phyloP scores from a whole-genome alignment of 92 coral and sea anemone genomes.

The Phenganax subtilis region DNA sequence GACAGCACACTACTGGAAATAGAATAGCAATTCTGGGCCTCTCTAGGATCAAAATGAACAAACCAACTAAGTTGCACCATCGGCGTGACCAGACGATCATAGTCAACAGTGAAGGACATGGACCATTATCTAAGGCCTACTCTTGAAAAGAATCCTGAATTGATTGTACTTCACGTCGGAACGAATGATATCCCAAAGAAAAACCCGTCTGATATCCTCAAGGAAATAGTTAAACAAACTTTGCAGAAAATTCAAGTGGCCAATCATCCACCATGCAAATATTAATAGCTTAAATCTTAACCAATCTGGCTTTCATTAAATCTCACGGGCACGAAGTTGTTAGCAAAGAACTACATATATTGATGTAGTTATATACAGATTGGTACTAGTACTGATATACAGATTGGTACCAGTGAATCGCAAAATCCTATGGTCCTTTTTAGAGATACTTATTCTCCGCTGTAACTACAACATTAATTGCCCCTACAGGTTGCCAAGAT shows the following conservation, averaged over 20 bases:
- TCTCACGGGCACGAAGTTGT: neutral
- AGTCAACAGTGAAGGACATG: neutral
- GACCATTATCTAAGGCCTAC: neutral
- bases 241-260: neutral
- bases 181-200: neutral
- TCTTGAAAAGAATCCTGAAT: neutral
- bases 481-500: no score
- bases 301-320: neutral
- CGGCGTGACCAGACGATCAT: no score
- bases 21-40: no score
- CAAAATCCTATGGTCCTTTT: no score
- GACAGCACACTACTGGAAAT: no score
- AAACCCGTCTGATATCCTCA: neutral
- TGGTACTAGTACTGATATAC: no score
- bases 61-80: no score
- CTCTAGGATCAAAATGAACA: no score
- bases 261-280: neutral
- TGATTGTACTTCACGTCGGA: neutral
- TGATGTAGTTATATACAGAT: neutral
- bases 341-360: neutral
- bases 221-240: neutral
- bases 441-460: no score
- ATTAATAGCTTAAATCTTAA: neutral
- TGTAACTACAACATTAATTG: no score
- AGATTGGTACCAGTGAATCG: no score